These are phyloP conservation scores for Catostylus mosaicus DNA, from an alignment of 30 jellyfish, hydroid and myxozoan species.

Conservation along the genomic window DNA sequence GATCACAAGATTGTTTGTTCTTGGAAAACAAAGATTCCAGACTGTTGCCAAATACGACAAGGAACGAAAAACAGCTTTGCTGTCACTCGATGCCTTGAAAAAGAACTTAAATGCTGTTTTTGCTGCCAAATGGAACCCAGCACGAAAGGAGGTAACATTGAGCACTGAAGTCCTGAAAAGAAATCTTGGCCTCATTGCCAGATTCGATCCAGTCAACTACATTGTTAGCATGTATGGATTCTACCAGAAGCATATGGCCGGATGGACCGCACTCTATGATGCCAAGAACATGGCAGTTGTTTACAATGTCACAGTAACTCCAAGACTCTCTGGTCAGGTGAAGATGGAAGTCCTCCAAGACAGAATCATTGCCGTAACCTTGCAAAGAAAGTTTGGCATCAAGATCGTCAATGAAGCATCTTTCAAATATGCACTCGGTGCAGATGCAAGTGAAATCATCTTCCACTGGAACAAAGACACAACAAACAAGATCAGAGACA, in stretches of 20 bases:
- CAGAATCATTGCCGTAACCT: conserved; percentile 68
- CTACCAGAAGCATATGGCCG: conserved; percentile 79
- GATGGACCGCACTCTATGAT: conserved; percentile 69
- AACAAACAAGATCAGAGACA: conserved; percentile 50
- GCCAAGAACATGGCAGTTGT: conserved; percentile 75
- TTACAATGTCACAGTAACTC: conserved; percentile 82
- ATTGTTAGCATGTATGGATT: conserved; percentile 62
- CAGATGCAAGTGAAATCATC: conserved; percentile 72
- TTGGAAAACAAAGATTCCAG: conserved; percentile 76
- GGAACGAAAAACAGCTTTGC: conserved; percentile 52
- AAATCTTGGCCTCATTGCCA: conserved; percentile 70
- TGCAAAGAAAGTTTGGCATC: conserved; percentile 73
- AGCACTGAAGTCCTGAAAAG: conserved; percentile 70
- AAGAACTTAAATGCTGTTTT: conserved; percentile 69
- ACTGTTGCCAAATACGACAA: conserved; percentile 72
- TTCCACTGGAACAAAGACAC: conserved; percentile 95
- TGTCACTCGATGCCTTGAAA: conserved; percentile 69
- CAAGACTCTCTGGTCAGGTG: conserved; percentile 73
- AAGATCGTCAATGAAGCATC: conserved; percentile 81
- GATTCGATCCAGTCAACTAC: conserved; percentile 74
- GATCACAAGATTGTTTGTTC: conserved; percentile 37
- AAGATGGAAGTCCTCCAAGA: conserved; percentile 79
- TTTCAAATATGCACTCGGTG: conserved; percentile 72
- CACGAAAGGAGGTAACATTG: conserved; percentile 59
- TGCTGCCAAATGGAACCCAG: conserved; percentile 78